Conservation (phyloP, 2,113 vertebrate species). For the Philantomba maxwellii region DNA sequence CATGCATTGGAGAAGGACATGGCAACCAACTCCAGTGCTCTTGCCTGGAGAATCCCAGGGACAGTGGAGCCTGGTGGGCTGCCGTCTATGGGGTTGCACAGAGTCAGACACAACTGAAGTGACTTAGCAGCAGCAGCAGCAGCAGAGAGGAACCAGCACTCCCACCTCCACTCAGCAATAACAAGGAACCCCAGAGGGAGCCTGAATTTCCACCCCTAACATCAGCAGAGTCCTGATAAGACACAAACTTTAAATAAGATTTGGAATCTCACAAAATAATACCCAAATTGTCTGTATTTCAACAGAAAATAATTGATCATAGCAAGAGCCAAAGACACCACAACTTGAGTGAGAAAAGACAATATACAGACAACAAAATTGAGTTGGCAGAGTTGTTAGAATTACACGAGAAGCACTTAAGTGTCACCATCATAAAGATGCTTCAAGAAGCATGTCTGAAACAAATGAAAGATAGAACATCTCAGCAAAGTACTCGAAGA, state of each 20-base stretch:
- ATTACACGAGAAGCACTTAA: background rate
- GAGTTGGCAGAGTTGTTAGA: background rate
- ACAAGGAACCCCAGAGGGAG: background rate
- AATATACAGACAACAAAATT: background rate
- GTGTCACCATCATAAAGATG: background rate
- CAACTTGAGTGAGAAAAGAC: background rate
- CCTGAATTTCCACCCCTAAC: background rate
- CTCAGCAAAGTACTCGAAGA: background rate
- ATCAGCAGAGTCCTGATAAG: background rate
- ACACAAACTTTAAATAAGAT: background rate
- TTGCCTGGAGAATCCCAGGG: too few species aligned
- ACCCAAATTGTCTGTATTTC: background rate
- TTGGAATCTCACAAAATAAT: background rate
- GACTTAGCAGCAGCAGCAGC: too few species aligned
- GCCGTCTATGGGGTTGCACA: too few species aligned
- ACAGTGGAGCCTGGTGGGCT: too few species aligned
- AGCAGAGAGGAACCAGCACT: background rate
- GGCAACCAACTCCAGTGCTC: too few species aligned
- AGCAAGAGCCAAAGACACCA: background rate
- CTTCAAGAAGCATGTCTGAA: background rate
- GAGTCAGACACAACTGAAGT: rapidly evolving
- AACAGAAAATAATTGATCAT: background rate
- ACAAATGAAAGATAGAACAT: background rate
- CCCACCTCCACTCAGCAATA: background rate
- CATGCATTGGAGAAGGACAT: too few species aligned